Base-by-base conservation (phyloP, 1,140 invertebrate species). In the Drosophila grimshawi region DNA sequence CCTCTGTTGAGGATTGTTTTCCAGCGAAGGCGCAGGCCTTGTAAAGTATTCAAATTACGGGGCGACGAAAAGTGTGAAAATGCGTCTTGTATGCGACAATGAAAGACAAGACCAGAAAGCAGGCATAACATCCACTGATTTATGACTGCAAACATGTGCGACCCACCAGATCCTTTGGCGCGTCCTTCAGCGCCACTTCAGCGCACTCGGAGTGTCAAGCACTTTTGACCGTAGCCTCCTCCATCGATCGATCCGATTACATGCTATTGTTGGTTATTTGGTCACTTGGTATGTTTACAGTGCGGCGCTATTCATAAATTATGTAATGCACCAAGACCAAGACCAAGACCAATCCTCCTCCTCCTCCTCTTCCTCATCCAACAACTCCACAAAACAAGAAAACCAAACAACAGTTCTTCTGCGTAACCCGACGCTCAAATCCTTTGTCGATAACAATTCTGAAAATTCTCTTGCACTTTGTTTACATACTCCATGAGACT, bases 71-170 rank as follows among this genome's bases (percentile, higher is more conserved):
- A 91, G 88, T 91, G 88, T 91, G 88, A 91, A 91, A 91, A 91
- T 91, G 81, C 85, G 88, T 85, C 19, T 78, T 69, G 53, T 61
- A 48, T 33, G 27, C 63, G 77, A 90, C 88, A 86, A 86, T 64
- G 72, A 59, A 70, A 68, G 72, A 91, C 88, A 88, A 65, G 68
- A 76, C 74, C 39, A 4, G 56, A 70, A 66, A 62, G 76, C 73
- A 74, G 72, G 83, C 88, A 85, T 82, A 88, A 86, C 83, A 91
- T 78, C 76, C 11, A 5, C 67, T 91, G 88, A 91, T 91, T 91
- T 91, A 91, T 91, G 83, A 91, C 55, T 80, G 83, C 62, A 91
- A 91, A 91, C 89, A 91, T 91, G 89, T 91, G 89, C 89, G 79
- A 80, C 89, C 89, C 89, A 91, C 89, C 79, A 89, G 66, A 59